These are phyloP conservation scores for Neogale vison DNA, from an alignment of 2,113 vertebrate species.

Conservation along the genomic window DNA sequence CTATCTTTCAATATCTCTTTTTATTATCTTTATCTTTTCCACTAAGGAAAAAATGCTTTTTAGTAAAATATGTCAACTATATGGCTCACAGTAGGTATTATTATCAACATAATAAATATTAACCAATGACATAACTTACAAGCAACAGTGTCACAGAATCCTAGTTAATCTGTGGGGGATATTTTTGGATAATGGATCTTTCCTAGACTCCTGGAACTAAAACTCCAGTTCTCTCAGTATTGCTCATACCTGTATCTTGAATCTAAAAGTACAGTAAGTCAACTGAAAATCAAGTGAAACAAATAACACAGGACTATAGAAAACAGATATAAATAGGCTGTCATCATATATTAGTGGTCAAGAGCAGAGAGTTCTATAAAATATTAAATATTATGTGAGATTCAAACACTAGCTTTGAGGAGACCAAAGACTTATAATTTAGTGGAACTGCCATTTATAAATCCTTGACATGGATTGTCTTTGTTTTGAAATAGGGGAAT, in stretches of 20 bases:
- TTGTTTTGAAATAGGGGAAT: background rate
- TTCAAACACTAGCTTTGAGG: background rate
- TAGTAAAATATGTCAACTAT: background rate
- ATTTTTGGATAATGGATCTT: background rate
- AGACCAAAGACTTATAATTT: background rate
- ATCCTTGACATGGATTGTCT: background rate
- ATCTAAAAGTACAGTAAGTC: background rate
- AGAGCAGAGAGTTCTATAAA: background rate
- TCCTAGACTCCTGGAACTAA: background rate
- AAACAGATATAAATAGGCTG: background rate
- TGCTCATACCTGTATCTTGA: background rate
- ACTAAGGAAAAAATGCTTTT: background rate
- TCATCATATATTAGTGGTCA: background rate
- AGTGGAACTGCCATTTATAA: background rate
- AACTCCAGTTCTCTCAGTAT: background rate
- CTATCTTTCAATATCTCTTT: background rate
- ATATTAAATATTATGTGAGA: background rate
- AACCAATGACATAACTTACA: background rate
- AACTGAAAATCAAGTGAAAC: background rate
- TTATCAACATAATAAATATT: background rate
- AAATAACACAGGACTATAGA: background rate
- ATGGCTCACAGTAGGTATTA: background rate
- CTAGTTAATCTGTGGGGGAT: background rate
- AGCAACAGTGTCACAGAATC: background rate
- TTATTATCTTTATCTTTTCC: background rate